phyloP scores from a whole-genome alignment of 2,888 invertebrate genomes.

The Eilema sororculum region DNA sequence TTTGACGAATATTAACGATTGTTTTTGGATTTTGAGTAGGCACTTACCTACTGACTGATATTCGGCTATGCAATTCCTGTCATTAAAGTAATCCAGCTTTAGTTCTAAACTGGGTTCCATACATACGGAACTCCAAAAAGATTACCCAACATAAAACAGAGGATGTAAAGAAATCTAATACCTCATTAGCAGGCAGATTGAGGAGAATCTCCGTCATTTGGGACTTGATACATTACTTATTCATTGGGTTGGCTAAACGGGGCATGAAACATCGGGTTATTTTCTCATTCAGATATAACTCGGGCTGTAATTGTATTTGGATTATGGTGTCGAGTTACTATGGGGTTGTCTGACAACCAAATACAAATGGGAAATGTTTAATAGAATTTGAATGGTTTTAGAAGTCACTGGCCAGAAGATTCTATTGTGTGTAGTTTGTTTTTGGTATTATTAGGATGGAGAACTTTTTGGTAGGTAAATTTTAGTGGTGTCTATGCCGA shows the following conservation, averaged over 20 bases:
- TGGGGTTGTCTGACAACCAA: conserved; percentile 50
- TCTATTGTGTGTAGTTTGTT: conserved; percentile 14
- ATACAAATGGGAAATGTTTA: conserved; percentile 45
- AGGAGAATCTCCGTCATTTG: conserved; percentile 28
- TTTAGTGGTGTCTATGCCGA: not conserved
- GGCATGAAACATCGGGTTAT: conserved; percentile 74
- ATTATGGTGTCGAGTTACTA: conserved; percentile 72
- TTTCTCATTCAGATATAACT: conserved; percentile 72
- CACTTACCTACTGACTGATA: too few relatives aligned
- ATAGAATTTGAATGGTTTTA: conserved; percentile 50
- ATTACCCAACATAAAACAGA: not conserved
- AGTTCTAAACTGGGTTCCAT: too few relatives aligned
- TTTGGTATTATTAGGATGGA: not conserved
- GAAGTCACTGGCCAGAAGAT: conserved; percentile 22
- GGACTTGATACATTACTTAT: conserved; percentile 53
- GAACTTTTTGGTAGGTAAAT: not conserved
- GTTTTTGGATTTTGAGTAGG: too few relatives aligned
- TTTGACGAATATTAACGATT: too few relatives aligned
- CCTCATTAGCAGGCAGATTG: conserved; percentile 36
- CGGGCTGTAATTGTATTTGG: conserved; percentile 69
- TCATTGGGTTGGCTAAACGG: conserved; percentile 55
- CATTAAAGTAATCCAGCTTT: too few relatives aligned
- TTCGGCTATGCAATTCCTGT: too few relatives aligned
- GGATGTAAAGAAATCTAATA: conserved; percentile 43
- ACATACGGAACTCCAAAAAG: not conserved